These are phyloP conservation scores for Styela clava DNA, from an alignment of 23 tunicate species.

Conservation along the genomic window DNA sequence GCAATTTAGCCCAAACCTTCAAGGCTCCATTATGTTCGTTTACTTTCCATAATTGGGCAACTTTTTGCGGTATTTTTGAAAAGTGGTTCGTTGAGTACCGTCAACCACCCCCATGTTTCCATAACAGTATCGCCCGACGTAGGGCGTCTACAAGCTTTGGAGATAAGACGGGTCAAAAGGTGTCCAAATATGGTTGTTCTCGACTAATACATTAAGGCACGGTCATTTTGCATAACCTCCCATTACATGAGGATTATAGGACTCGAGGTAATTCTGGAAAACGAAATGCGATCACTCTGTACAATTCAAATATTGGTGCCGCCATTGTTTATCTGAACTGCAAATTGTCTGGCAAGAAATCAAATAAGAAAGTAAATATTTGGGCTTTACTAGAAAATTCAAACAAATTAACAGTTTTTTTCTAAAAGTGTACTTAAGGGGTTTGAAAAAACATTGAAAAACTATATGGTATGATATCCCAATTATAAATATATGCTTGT, in stretches of 20 bases:
- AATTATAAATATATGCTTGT: background rate
- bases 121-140: constrained; percentile 12
- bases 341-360: too few relatives aligned
- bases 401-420: too few relatives aligned
- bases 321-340: background rate
- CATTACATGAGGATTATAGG: background rate
- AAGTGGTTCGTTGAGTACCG: background rate
- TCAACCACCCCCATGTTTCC: constrained; percentile 14
- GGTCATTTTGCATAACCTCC: constrained; percentile 6
- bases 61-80: background rate
- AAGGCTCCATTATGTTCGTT: background rate
- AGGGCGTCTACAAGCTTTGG: constrained; percentile 9
- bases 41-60: background rate
- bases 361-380: too few relatives aligned
- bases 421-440: too few relatives aligned
- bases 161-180: constrained; percentile 32
- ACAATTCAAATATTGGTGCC: background rate
- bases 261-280: background rate
- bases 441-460: too few relatives aligned
- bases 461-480: too few relatives aligned
- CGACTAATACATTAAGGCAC: background rate
- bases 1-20: too few relatives aligned
- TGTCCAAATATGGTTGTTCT: constrained; percentile 18
- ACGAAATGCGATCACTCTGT: background rate
- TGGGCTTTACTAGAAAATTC: too few relatives aligned